Base-by-base conservation (phyloP, 1,140 invertebrate genomes). In the Sarcophaga peregrina region DNA sequence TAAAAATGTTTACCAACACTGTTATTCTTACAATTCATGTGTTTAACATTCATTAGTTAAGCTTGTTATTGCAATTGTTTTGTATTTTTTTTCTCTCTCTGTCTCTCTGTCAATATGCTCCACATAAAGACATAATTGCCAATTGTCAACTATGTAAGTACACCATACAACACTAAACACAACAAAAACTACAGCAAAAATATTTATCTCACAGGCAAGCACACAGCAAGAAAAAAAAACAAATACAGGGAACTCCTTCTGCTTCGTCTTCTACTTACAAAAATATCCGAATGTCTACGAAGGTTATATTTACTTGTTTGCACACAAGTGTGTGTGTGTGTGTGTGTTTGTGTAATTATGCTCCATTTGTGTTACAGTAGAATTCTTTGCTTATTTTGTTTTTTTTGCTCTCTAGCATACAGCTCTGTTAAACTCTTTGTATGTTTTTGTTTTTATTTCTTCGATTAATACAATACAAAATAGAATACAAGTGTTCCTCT, bases 381-480 rank as follows among this genome's bases (percentile, higher is more conserved):
- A 75, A 82, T 75, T 82, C 81, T 74, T 82, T 58, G 75, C 68
- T 82, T 48, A 75, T 74, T 72, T 68, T 17, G 81, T 82, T 82
- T 62, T 82, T 82, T 58, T 58, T n/a, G 7, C 3, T n/a, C n/a
- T 13, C 58, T 62, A 37, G 25, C 25, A 37, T 37, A n/a, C n/a
- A 37, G 25, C 4, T 37, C 25, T 37, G 7, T 13, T 58, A 58
- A 7, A 58, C 15, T 52, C 25, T 74, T 45, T 25, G 10, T 37
- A 37, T 74, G 45, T 37, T 37, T n/a, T 37, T 11, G 72, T 74
- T 37, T 74, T 37, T 25, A 37, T 37, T 37, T 37, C 25, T 37
- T 4, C 25, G 1, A 37, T 37, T 37, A 37, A 37, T 37, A 37
- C 25, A 37, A 37, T 37, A 37, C 25, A 37, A 37, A 37, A 37